These are phyloP conservation scores for Falco punctatus DNA, from an alignment of 2,113 vertebrate species.

Conservation along the genomic window DNA sequence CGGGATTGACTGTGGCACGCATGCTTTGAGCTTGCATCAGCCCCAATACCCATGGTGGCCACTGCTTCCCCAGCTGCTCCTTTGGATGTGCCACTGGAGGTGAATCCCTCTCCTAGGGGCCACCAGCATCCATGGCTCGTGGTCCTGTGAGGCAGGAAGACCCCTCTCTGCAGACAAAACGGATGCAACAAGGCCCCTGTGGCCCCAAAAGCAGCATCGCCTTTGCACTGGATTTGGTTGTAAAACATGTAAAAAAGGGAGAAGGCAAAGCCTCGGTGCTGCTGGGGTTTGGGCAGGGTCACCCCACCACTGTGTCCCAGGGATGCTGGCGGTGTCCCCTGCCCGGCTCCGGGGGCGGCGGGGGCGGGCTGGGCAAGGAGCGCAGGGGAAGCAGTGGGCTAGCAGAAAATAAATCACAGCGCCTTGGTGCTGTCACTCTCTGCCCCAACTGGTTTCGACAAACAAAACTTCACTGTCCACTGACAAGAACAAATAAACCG, in stretches of 20 bases:
- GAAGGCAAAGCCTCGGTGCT: not conserved
- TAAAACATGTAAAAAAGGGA: not conserved
- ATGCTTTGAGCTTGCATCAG: rapidly evolving
- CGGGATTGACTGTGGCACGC: rapidly evolving
- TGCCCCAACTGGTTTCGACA: conserved; percentile 40
- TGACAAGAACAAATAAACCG: conserved; percentile 65
- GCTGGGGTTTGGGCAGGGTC: not conserved
- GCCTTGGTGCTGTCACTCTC: not conserved
- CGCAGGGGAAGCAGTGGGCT: not conserved
- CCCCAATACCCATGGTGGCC: rapidly evolving
- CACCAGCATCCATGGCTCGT: not conserved
- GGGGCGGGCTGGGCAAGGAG: not conserved
- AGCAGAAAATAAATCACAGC: conserved; percentile 63
- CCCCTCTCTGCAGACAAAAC: not conserved
- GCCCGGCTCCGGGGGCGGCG: rapidly evolving
- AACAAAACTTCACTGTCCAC: conserved; percentile 55
- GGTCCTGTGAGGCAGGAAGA: not conserved
- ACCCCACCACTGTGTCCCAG: not conserved
- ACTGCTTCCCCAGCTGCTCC: not conserved
- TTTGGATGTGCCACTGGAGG: not conserved
- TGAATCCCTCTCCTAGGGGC: not conserved
- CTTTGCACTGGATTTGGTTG: not conserved
- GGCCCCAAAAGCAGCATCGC: not conserved
- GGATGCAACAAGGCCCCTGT: not conserved
- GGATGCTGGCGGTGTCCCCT: not conserved